Percentiles rank a stretch among this genome's conserved stretches.
These are phyloP conservation scores for Conops quadrifasciatus DNA, from an alignment of 2,888 invertebrate genomes.

Conservation along the genomic window DNA sequence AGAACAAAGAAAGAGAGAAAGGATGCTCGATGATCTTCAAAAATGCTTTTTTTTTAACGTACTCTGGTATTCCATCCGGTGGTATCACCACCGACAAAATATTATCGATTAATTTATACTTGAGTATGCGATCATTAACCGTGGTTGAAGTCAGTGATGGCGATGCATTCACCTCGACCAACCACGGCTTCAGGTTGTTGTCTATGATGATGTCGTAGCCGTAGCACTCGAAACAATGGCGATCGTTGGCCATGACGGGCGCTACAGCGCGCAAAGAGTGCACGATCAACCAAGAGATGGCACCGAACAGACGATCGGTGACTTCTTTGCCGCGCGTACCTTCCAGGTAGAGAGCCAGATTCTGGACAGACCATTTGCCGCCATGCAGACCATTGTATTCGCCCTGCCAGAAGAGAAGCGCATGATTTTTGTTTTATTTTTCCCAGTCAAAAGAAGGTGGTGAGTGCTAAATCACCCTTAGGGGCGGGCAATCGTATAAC, in stretches of 20 bases:
- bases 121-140: constrained; percentile 90
- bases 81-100: constrained; percentile 90
- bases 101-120: constrained; percentile 93
- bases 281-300: constrained; percentile 89
- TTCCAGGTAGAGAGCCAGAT: constrained; percentile 87
- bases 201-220: constrained; percentile 96
- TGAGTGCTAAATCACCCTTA: too few species aligned
- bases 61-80: constrained; percentile 85
- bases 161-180: constrained; percentile 93
- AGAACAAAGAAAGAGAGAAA: neutral
- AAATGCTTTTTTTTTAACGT: constrained; percentile 33
- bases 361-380: constrained; percentile 93
- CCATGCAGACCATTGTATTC: constrained; percentile 95
- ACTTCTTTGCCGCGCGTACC: constrained; percentile 89
- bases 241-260: constrained; percentile 91
- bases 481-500: constrained; percentile 32
- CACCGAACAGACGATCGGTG: constrained; percentile 87
- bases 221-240: constrained; percentile 81
- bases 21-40: neutral
- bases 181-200: constrained; percentile 91
- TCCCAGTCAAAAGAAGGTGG: neutral
- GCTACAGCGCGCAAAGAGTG: constrained; percentile 93
- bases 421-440: too few species aligned
- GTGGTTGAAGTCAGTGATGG: constrained; percentile 95
- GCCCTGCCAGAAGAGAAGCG: constrained; percentile 64